These are phyloP conservation scores for Ciconia stormi DNA, from an alignment of 2,113 vertebrate species.

Conservation along the genomic window DNA sequence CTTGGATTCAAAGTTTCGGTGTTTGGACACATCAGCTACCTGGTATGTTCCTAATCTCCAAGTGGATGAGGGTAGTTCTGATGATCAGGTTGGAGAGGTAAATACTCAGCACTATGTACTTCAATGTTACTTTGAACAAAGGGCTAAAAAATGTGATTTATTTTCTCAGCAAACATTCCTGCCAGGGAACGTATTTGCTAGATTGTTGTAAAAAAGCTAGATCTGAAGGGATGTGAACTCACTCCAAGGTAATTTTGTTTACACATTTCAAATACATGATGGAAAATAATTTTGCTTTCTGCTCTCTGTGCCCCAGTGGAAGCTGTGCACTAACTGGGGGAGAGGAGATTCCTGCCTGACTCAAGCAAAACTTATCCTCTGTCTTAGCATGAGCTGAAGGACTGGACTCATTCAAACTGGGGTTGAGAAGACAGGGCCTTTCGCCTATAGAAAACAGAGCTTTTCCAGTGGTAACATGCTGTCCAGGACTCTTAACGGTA, in stretches of 20 bases:
- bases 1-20: neutral
- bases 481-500: neutral
- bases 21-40: neutral
- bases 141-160: conserved; percentile 33
- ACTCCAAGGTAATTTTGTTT: neutral
- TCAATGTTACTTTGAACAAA: conserved; percentile 28
- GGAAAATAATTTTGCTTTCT: neutral
- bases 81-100: conserved; percentile 7
- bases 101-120: conserved; percentile 2
- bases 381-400: neutral
- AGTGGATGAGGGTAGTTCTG: neutral
- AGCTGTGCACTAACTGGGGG: neutral
- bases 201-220: neutral
- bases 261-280: neutral
- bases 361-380: neutral
- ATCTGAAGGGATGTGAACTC: neutral
- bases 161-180: conserved; percentile 51
- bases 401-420: neutral
- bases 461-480: neutral
- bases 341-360: neutral
- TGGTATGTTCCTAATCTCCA: conserved; percentile 52
- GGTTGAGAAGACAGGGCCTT: neutral
- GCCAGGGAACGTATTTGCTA: conserved; percentile 9
- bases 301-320: neutral
- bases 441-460: neutral